Evolutionary conservation across 1,140 invertebrate genomes (phyloP).

Genomic region (Sycobia sp.): DNA sequence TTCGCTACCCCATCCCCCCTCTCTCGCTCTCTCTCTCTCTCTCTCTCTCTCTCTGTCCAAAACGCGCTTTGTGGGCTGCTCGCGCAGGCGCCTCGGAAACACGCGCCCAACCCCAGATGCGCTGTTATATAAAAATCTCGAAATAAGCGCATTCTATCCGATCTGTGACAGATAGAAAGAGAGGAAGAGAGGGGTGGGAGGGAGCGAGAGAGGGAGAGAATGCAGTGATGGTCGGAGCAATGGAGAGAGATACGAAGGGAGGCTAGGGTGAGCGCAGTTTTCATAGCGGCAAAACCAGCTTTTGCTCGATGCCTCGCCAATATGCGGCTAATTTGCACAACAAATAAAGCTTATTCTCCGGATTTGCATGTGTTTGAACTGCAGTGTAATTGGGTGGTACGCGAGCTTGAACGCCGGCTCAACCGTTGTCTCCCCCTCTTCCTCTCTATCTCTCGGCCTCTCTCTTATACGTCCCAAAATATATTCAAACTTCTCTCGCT

Average conservation of each 20-base stretch:
- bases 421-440: background rate
- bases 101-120: no score
- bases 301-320: conserved; percentile 41
- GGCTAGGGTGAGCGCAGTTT: background rate
- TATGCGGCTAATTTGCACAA: conserved; percentile 63
- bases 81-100: background rate
- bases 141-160: conserved; percentile 26
- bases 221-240: no score
- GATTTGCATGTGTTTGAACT: conserved; percentile 65
- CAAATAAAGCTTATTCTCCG: conserved; percentile 63
- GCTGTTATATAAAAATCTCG: conserved; percentile 18
- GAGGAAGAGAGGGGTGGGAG: no score
- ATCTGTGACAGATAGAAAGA: no score
- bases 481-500: conserved; percentile 17
- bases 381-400: conserved; percentile 59
- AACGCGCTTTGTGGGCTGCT: conserved; percentile 44
- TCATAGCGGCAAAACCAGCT: conserved; percentile 8
- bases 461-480: conserved; percentile 17
- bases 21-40: no score
- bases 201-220: no score
- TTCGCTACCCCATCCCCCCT: no score
- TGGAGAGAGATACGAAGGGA: no score
- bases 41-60: conserved; percentile 14
- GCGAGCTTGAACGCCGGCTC: background rate
- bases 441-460: no score